phyloP scores from a whole-genome alignment of 2,113 vertebrate species.

The Myrmophylax atrothorax region DNA sequence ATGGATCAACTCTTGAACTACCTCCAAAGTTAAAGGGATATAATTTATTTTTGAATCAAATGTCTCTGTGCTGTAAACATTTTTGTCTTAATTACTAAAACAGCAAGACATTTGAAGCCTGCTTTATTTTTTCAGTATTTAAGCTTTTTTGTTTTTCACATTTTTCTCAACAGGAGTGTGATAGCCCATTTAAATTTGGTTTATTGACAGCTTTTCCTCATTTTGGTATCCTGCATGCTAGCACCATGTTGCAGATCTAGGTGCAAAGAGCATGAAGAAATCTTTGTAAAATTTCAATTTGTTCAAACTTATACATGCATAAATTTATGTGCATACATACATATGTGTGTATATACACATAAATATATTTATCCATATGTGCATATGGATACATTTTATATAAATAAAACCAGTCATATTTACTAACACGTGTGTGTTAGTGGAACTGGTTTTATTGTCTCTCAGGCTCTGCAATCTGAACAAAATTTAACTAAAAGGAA shows the following conservation, averaged over 20 bases:
- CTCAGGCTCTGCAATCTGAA: not conserved
- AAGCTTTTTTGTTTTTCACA: not conserved
- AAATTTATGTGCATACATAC: not conserved
- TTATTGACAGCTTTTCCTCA: not conserved
- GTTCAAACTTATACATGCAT: not conserved
- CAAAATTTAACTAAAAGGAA: not conserved
- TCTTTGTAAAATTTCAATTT: not conserved
- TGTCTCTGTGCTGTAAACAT: not conserved
- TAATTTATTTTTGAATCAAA: not conserved
- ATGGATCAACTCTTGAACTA: not conserved
- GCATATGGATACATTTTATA: not conserved
- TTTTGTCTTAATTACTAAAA: slow-evolving; percentile 9
- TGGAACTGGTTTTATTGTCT: not conserved
- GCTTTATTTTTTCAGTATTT: not conserved
- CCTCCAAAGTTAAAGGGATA: not conserved
- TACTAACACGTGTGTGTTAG: not conserved
- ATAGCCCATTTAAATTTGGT: not conserved
- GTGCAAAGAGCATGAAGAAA: not conserved
- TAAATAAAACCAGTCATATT: not conserved
- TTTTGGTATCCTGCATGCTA: not conserved
- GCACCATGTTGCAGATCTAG: not conserved
- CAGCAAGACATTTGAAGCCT: not conserved
- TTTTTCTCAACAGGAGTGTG: not conserved
- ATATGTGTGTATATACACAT: not conserved
- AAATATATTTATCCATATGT: not conserved